Conservation (phyloP, 2,797 vertebrate genomes). For the Pangasius mekongensis region DNA sequence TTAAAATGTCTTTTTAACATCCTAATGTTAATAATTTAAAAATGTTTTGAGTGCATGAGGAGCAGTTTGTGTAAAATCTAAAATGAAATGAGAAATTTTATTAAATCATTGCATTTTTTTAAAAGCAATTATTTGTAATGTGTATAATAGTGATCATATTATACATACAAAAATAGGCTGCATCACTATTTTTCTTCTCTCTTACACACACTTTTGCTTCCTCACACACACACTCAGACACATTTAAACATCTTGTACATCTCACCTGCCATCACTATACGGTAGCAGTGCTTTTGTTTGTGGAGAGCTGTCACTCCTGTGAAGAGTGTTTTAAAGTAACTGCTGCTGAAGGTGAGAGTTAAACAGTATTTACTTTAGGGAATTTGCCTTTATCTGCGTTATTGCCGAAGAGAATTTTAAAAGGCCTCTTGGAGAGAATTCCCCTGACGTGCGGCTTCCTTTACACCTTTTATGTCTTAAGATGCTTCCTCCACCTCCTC, state of each 20-base stretch:
- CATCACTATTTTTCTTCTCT: not conserved
- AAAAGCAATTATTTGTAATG: not conserved
- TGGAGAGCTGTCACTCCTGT: conserved; percentile 73
- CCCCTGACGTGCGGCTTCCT: conserved; percentile 70
- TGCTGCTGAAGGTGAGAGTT: conserved; percentile 78
- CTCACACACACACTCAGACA: conserved; percentile 53
- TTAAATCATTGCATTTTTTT: not conserved
- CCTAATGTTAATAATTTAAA: not conserved
- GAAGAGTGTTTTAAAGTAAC: conserved; percentile 74
- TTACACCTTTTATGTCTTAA: conserved; percentile 75
- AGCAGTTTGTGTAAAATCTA: not conserved
- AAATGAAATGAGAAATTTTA: no score
- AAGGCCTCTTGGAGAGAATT: conserved; percentile 73
- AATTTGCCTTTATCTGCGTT: conserved; percentile 76
- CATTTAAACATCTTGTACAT: conserved; percentile 13
- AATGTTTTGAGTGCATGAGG: not conserved
- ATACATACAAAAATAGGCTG: not conserved
- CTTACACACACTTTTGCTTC: not conserved
- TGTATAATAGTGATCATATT: not conserved
- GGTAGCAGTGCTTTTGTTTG: conserved; percentile 52
- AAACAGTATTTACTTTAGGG: conserved; percentile 77
- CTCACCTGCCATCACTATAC: conserved; percentile 36
- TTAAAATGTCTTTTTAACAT: not conserved
- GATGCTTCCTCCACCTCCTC: conserved; percentile 61
- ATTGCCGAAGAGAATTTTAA: conserved; percentile 73